phyloP scores from a whole-genome alignment of 2,888 invertebrate species.

The Pseudococcus longispinus region DNA sequence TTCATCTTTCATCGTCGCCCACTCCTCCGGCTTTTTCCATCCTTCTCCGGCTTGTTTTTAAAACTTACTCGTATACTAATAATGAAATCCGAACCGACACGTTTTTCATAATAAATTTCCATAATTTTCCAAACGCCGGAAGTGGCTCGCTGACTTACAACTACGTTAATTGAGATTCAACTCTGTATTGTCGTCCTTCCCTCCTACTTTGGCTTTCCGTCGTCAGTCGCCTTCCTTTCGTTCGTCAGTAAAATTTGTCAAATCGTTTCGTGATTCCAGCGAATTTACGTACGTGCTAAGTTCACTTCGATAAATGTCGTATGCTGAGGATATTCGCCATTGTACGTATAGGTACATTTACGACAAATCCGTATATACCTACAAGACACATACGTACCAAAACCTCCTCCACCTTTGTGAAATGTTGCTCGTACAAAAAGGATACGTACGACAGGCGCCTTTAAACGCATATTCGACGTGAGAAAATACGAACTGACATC shows the following conservation, averaged over 20 bases:
- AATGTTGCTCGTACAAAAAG: no score
- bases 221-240: neutral
- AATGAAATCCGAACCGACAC: neutral
- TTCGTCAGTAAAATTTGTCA: neutral
- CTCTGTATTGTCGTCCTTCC: neutral
- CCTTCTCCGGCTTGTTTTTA: neutral
- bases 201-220: no score
- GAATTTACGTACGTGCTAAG: neutral
- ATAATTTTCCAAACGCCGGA: neutral
- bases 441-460: neutral
- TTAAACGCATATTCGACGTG: neutral
- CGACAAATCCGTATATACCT: neutral
- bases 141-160: no score
- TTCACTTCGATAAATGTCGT: neutral
- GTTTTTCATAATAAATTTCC: neutral
- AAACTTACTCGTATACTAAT: neutral
- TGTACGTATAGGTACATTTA: no score
- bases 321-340: no score
- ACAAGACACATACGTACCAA: neutral
- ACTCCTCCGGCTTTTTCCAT: neutral
- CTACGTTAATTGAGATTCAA: neutral
- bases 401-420: no score
- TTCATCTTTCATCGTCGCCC: neutral
- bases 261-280: neutral
- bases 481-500: neutral